Evolutionary conservation across 2,888 invertebrate species (phyloP).

Genomic region (Heliconius charithonia): DNA sequence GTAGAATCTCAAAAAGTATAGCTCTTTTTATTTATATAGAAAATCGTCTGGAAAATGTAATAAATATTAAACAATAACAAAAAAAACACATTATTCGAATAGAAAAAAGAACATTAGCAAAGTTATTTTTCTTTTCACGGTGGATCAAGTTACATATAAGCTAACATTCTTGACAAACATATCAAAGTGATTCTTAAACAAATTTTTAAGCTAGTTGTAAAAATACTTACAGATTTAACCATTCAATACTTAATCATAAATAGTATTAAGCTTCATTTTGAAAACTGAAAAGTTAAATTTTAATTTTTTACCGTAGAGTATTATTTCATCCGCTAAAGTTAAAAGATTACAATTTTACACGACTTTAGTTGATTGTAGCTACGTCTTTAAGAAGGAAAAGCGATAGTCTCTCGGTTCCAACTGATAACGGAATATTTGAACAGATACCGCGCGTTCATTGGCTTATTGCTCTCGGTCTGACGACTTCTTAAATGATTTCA

Average conservation of each 20-base stretch:
- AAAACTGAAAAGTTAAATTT: neutral
- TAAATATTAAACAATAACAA: too few relatives aligned
- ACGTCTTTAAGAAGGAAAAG: constrained; percentile 68
- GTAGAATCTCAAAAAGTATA: neutral
- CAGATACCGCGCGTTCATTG: constrained; percentile 71
- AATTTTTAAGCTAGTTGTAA: neutral
- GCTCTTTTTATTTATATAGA: too few relatives aligned
- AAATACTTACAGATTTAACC: neutral
- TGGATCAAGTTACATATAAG: neutral
- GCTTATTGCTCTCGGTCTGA: constrained; percentile 72
- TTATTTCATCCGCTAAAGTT: constrained; percentile 4
- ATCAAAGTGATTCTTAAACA: neutral
- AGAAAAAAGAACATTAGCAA: too few relatives aligned
- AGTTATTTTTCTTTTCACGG: neutral
- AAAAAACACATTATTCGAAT: too few relatives aligned
- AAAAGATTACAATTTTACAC: constrained; percentile 27
- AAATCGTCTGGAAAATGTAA: too few relatives aligned
- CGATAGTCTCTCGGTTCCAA: constrained; percentile 70
- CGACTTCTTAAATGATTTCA: constrained; percentile 65
- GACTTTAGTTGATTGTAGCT: constrained; percentile 34
- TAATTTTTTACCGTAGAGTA: neutral
- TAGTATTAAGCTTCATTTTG: neutral
- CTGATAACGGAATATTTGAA: constrained; percentile 69
- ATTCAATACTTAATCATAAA: neutral
- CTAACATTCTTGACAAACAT: neutral